Percentiles rank a stretch among this genome's conserved stretches.
These are phyloP conservation scores for Clinocottus analis DNA, from an alignment of 2,113 vertebrate genomes.

Conservation along the genomic window DNA sequence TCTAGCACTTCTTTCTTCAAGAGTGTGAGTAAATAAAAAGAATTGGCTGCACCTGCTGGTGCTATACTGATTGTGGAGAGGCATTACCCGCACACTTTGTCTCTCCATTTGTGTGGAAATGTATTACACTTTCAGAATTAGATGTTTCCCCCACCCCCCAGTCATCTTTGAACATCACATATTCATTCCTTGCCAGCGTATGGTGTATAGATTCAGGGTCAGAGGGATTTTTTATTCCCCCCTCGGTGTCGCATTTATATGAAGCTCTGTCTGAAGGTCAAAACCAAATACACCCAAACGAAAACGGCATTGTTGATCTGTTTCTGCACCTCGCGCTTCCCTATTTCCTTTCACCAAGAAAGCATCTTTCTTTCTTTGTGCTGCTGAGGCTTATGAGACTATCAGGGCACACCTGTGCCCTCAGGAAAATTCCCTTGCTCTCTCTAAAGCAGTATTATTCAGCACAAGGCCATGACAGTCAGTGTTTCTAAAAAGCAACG, in stretches of 20 bases:
- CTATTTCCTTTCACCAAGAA: constrained; percentile 75
- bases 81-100: constrained; percentile 52
- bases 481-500: constrained; percentile 75
- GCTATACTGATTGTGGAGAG: constrained; percentile 57
- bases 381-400: constrained; percentile 74
- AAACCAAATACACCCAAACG: constrained; percentile 72
- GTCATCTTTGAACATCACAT: constrained; percentile 51
- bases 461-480: constrained; percentile 75
- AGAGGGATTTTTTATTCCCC: constrained; percentile 69
- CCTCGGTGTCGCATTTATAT: constrained; percentile 70
- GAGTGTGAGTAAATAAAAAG: constrained; percentile 48
- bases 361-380: constrained; percentile 78
- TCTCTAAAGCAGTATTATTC: constrained; percentile 79
- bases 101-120: constrained; percentile 61
- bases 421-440: constrained; percentile 77
- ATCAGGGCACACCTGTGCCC: constrained; percentile 79
- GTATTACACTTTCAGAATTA: constrained; percentile 61
- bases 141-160: not conserved
- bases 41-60: constrained; percentile 54
- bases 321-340: constrained; percentile 70
- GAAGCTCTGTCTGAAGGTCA: constrained; percentile 77
- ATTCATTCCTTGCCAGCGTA: constrained; percentile 49
- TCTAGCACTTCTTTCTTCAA: constrained; percentile 32
- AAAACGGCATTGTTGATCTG: constrained; percentile 76
- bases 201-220: constrained; percentile 72